Evolutionary conservation across 2,113 vertebrate genomes (phyloP), one percentile per base, ranked within the genome.

Genomic region (Equus quagga): DNA sequence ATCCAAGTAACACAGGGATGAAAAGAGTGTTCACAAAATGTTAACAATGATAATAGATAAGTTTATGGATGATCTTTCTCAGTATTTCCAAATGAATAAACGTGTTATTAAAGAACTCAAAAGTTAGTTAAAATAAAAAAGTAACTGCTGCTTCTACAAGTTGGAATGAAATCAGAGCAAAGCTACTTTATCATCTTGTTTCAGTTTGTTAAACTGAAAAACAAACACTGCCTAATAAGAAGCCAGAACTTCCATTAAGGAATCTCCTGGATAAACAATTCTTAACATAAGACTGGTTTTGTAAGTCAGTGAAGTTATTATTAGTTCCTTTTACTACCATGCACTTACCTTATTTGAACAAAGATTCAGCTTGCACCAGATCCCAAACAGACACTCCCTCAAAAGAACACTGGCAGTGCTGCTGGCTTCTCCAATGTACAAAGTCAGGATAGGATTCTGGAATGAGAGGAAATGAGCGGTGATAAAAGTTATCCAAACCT

Each of bases 361-460:
- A 94, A 91, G 96, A 98, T 76, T 97, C 87, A 41, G 97, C 90
- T 80, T 84, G 84, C 69, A 96, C 91, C 62, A 51, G 80, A 95
- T 84, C 70, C 90, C 56, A 84, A 18, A 83, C 49, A 91, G 92
- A 89, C 15, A 96, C 91, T 44, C 62, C 72, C 72, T 93, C 85
- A 65, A 79, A 93, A 91, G 83, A 96, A 88, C 49, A 97, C 70
- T 54, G 65, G 92, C 96, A 98, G 94, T 0, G n/a, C 65, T 79
- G 87, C 94, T 73, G 93, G 95, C 83, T 98, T 87, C 70, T 95
- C 24, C 92, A 98, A 33, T 79, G 88, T 98, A 98, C 1, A 89
- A 98, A 96, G 96, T 91, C 96, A 97, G 96, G 97, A 98, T 97
- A 62, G 90, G 98, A 97, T 95, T 97, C 99, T 99, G 98, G 26